Evolutionary conservation across 2,797 vertebrate species (phyloP).

Genomic region (Malacoraja senta): DNA sequence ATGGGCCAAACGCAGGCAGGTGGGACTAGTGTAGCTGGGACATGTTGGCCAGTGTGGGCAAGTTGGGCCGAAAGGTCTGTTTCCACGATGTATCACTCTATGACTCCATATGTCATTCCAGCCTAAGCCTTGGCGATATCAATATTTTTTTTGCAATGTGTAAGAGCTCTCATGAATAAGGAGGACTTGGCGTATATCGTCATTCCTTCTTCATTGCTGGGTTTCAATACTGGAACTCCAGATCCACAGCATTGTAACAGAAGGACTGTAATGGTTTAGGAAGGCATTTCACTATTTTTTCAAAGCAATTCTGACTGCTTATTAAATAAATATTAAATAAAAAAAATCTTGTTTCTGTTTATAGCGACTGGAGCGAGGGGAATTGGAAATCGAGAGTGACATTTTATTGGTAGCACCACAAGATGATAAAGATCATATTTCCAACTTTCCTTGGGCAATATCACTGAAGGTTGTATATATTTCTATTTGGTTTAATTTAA

Average conservation of each 20-base stretch:
- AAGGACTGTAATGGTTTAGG: background rate
- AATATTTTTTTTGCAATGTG: no score
- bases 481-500: background rate
- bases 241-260: background rate
- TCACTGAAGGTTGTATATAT: conserved; percentile 55
- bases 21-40: no score
- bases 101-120: no score
- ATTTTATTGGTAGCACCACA: conserved; percentile 39
- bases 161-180: no score
- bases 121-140: no score
- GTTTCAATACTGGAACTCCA: background rate
- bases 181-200: background rate
- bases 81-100: no score
- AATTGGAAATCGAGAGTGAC: conserved; percentile 43
- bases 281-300: background rate
- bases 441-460: conserved; percentile 55
- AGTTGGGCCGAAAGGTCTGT: no score
- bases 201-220: background rate
- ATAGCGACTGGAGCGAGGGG: conserved; percentile 49
- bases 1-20: no score
- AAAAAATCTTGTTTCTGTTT: background rate
- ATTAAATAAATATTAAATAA: background rate
- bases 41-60: no score
- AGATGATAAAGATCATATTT: conserved; percentile 51
- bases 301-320: background rate